Conservation (phyloP, 2,888 invertebrate species). For the Tachina lurida region DNA sequence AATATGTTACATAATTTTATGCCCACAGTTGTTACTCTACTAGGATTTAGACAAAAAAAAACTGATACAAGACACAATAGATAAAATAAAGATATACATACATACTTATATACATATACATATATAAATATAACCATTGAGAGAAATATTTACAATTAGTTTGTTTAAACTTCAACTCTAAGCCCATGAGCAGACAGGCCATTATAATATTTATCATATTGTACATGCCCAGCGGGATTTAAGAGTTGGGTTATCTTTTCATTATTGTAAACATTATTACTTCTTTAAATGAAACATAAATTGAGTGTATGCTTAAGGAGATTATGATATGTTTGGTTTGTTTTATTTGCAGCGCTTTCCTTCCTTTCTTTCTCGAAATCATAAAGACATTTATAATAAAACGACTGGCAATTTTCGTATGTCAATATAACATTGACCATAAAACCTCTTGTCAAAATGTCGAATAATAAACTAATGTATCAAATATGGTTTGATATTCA, state of each 20-base stretch:
- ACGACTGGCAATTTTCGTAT: slow-evolving; percentile 37
- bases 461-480: slow-evolving; percentile 48
- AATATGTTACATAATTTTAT: background rate
- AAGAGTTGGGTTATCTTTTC: background rate
- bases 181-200: slow-evolving; percentile 17
- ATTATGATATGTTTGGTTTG: slow-evolving; percentile 34
- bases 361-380: background rate
- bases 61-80: slow-evolving; percentile 44
- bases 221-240: slow-evolving; percentile 2
- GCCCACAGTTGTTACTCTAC: slow-evolving; percentile 26
- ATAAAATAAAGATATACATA: slow-evolving; percentile 14
- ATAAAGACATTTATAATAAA: slow-evolving; percentile 25
- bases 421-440: slow-evolving; percentile 64
- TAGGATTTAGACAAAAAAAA: slow-evolving; percentile 42
- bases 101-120: background rate
- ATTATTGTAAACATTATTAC: slow-evolving; percentile 32
- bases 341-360: background rate
- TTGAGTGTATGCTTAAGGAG: slow-evolving; percentile 46
- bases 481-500: slow-evolving; percentile 56
- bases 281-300: slow-evolving; percentile 46
- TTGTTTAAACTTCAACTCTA: slow-evolving; percentile 55
- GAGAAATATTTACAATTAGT: slow-evolving; percentile 53
- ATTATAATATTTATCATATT: slow-evolving; percentile 39
- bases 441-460: slow-evolving; percentile 61
- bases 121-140: background rate